Conservation (phyloP, 2,888 invertebrate species). For the Oscheius sp. region DNA sequence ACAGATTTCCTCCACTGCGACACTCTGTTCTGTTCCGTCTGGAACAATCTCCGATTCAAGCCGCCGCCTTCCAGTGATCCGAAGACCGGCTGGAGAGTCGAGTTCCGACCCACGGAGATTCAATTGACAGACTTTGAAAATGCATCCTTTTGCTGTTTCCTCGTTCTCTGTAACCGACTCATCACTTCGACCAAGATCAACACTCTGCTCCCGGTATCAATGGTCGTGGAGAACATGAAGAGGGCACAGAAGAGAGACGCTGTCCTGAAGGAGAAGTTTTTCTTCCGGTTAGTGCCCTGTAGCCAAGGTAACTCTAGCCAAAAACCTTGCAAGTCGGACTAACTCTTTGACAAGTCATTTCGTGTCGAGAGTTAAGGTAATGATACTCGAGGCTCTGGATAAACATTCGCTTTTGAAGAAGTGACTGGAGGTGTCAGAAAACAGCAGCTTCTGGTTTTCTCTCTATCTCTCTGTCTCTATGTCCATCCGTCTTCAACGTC, state of each 20-base stretch:
- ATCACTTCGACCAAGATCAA: conserved; percentile 95
- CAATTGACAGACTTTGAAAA: conserved; percentile 99
- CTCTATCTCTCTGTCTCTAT: too few species aligned
- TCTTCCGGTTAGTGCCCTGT: conserved; percentile 81
- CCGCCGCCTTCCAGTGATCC: conserved; percentile 93
- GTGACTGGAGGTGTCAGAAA: too few species aligned
- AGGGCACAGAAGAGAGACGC: conserved; percentile 92
- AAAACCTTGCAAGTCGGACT: too few species aligned
- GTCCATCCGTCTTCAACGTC: too few species aligned
- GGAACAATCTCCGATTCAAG: conserved; percentile 73
- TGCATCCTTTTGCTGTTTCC: conserved; percentile 96
- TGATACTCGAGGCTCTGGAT: too few species aligned
- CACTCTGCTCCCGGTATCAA: conserved; percentile 90
- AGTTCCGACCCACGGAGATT: conserved; percentile 95
- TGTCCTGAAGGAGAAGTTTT: conserved; percentile 86
- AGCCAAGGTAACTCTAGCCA: too few species aligned
- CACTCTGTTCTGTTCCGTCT: conserved; percentile 60
- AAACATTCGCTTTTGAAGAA: too few species aligned
- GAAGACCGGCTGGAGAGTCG: conserved; percentile 97
- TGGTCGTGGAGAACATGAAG: conserved; percentile 87
- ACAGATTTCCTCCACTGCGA: too few species aligned
- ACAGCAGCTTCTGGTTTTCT: too few species aligned
- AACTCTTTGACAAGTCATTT: too few species aligned
- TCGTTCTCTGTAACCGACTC: conserved; percentile 89
- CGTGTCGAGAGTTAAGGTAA: too few species aligned